Conservation (phyloP, 2,113 vertebrate genomes). For the Campylomormyrus tamandua region DNA sequence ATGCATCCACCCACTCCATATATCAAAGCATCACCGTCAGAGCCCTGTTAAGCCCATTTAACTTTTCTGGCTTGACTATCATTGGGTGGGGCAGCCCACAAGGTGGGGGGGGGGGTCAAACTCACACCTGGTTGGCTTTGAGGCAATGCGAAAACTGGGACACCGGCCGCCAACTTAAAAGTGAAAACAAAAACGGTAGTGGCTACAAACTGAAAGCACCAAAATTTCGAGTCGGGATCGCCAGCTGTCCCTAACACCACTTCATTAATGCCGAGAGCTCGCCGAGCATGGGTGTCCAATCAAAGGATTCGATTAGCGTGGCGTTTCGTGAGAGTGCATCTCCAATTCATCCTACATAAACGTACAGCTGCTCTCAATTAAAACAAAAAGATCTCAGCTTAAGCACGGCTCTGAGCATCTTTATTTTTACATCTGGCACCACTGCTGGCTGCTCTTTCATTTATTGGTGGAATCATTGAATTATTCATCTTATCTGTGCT, state of each 20-base stretch:
- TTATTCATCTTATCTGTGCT: conserved; percentile 58
- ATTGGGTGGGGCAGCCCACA: not conserved
- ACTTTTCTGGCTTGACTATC: not conserved
- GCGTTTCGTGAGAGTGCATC: not conserved
- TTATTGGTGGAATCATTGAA: conserved; percentile 45
- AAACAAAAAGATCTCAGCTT: conserved; percentile 47
- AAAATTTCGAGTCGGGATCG: not conserved
- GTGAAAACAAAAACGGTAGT: not conserved
- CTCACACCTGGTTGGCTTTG: not conserved
- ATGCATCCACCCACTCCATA: conserved; percentile 17
- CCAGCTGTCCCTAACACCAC: conserved; percentile 11
- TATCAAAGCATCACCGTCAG: conserved; percentile 20
- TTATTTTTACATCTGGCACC: conserved; percentile 39
- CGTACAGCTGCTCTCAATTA: conserved; percentile 41
- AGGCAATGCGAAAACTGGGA: not conserved
- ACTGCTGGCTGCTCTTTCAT: conserved; percentile 49
- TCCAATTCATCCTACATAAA: conserved; percentile 18
- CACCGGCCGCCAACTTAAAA: not conserved
- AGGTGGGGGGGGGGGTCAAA: not conserved
- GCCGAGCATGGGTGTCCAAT: not conserved
- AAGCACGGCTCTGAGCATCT: conserved; percentile 49
- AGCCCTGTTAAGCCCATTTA: not conserved
- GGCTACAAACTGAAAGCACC: not conserved
- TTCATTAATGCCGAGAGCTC: not conserved
- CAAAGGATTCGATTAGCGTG: conserved; percentile 10